Percentiles rank a stretch among this genome's conserved stretches.
phyloP scores from a whole-genome alignment of 2,888 invertebrate species.

The Oasisia sp. region DNA sequence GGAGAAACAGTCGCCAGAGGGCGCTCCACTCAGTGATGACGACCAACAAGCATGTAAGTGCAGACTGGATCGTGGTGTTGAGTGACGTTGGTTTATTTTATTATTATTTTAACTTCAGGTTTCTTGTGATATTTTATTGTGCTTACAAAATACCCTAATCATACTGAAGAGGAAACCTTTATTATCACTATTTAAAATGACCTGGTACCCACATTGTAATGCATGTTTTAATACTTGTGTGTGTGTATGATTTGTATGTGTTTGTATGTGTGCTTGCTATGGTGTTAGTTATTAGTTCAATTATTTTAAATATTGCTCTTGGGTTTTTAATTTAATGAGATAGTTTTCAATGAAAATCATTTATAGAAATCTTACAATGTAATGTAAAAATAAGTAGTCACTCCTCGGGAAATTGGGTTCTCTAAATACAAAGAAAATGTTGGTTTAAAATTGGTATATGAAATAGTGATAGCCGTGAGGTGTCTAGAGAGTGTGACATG shows the following conservation, averaged over 20 bases:
- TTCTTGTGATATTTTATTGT: neutral
- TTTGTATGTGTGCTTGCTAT: neutral
- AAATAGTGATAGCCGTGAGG: too few species aligned
- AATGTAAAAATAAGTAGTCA: too few species aligned
- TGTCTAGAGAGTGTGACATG: too few species aligned
- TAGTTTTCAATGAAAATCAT: too few species aligned
- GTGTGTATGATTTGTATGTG: neutral
- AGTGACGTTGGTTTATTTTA: neutral
- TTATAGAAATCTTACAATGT: too few species aligned
- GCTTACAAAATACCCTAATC: neutral
- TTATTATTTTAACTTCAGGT: neutral
- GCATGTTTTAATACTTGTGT: neutral
- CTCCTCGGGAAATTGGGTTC: too few species aligned
- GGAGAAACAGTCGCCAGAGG: neutral
- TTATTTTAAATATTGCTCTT: too few species aligned
- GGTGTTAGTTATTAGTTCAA: too few species aligned
- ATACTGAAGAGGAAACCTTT: neutral
- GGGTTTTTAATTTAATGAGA: too few species aligned
- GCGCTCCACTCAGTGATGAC: neutral
- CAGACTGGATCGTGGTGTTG: neutral
- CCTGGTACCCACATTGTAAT: neutral
- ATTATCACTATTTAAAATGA: neutral
- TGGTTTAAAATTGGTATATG: too few species aligned
- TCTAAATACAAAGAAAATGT: too few species aligned
- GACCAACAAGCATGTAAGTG: conserved; percentile 4